Base-by-base conservation (phyloP, 1,140 invertebrate genomes). In the Saccostrea glomerata region DNA sequence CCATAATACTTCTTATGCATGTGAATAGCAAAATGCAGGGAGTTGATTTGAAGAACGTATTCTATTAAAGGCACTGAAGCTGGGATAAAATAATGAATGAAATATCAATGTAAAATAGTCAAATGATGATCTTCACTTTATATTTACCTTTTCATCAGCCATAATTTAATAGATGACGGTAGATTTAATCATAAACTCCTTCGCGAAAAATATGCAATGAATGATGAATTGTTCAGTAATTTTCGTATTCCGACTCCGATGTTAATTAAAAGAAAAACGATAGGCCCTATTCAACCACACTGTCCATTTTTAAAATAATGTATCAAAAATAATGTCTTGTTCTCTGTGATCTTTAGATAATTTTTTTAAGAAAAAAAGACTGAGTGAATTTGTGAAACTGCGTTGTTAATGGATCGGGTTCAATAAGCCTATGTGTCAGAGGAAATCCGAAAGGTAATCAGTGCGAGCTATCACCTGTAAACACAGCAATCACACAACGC, bases 81-180 rank as follows among this genome's bases (percentile, higher is more conserved):
- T 20, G 70, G 47, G 30, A 77, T 30, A 77, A 63, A 63, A 63
- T 30, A 36, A 77, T 36, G 70, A 77, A 77, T 77, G 23, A 30
- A 77, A 77, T 77, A 25, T 25, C 2, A 77, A 77, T 77, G 70
- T 17, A 30, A 15, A 77, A 30, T 30, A 77, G 23, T 77, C 13
- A 36, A 30, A 77, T 30, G 15, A 30, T 77, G 23, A 77, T 30
- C 25, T 30, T 1, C 2, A 30, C 11, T 30, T 77, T 2, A 36
- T 77, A 77, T 36, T 36, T 77, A 77, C 70, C 70, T 77, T 77
- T 36, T 77, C 70, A 77, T 77, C 70, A 30, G 70, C 70, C 70
- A 77, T 77, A 36, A 15, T 36, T 30, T 30, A 13, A 77, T 4
- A 77, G 70, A 77, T 77, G 70, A 36, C 30, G 70, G 70, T 77